phyloP scores from a whole-genome alignment of 2,113 vertebrate species.

The Nycticorax nycticorax region DNA sequence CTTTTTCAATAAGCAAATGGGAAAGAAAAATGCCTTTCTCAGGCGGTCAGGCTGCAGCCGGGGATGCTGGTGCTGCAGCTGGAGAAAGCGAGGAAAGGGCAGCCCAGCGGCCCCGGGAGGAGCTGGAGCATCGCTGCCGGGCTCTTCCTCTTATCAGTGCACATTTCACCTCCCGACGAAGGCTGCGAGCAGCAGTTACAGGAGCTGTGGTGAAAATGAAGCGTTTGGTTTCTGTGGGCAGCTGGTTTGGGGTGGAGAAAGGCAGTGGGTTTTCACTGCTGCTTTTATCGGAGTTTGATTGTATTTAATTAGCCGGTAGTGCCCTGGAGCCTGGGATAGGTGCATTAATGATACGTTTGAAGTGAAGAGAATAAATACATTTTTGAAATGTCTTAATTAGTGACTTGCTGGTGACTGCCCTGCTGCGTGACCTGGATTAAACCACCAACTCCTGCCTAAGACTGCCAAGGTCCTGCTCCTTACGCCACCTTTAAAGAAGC shows the following conservation, averaged over 20 bases:
- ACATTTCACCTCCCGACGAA: rapidly evolving
- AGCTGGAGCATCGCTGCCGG: neutral
- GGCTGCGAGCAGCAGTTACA: neutral
- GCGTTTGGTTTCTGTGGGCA: neutral
- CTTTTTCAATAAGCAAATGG: neutral
- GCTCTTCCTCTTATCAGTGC: neutral
- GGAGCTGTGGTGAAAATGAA: neutral
- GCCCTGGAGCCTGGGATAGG: neutral
- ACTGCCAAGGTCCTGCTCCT: neutral
- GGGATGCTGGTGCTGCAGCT: rapidly evolving
- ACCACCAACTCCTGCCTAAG: neutral
- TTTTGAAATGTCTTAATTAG: neutral
- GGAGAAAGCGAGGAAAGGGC: neutral
- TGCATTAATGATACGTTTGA: neutral
- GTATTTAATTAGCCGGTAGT: neutral
- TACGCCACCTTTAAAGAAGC: neutral
- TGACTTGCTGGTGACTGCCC: neutral
- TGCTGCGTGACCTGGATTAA: neutral
- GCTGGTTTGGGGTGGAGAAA: neutral
- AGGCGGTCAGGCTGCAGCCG: neutral
- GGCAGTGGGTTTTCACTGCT: neutral
- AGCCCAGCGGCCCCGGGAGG: neutral
- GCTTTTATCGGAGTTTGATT: neutral
- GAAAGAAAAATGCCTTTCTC: neutral
- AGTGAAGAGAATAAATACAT: neutral